These are phyloP conservation scores for Onthophagus sagittarius DNA, from an alignment of 2,888 invertebrate species.

Conservation along the genomic window DNA sequence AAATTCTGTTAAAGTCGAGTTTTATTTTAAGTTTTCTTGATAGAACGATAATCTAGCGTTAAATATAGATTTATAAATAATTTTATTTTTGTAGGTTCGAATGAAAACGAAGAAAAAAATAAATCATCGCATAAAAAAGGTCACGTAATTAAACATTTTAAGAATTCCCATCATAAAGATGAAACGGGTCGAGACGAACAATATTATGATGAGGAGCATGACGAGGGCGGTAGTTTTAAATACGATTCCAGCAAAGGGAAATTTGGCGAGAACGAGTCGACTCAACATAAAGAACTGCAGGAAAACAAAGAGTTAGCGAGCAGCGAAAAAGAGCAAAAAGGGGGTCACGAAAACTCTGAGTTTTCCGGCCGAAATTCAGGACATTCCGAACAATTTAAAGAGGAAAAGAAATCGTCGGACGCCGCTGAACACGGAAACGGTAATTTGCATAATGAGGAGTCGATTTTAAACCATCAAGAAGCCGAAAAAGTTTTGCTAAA, in stretches of 20 bases:
- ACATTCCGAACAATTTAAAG: constrained; percentile 38
- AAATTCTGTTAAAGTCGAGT: too few species aligned
- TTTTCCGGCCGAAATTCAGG: not conserved
- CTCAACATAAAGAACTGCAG: constrained; percentile 54
- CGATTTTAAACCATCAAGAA: constrained; percentile 54
- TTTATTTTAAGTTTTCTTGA: too few species aligned
- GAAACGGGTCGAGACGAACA: constrained; percentile 56
- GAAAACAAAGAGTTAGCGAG: constrained; percentile 53
- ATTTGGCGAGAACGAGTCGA: constrained; percentile 53
- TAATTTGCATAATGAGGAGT: constrained; percentile 54
- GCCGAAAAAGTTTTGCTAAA: constrained; percentile 52
- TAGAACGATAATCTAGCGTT: not conserved
- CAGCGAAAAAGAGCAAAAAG: constrained; percentile 53
- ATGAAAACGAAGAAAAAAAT: constrained; percentile 52
- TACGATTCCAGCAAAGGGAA: constrained; percentile 53
- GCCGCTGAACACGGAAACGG: constrained; percentile 49
- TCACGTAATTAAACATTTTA: constrained; percentile 57
- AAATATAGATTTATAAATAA: not conserved
- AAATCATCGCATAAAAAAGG: constrained; percentile 56
- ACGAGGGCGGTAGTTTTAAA: constrained; percentile 54
- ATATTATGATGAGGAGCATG: constrained; percentile 57
- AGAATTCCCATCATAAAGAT: constrained; percentile 57
- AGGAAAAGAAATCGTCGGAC: constrained; percentile 38
- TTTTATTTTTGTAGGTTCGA: constrained; percentile 38
- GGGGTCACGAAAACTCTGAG: constrained; percentile 51